Percentiles rank a stretch among this genome's conserved stretches.
phyloP scores from a whole-genome alignment of 2,888 invertebrate genomes.

The Polydrusus pterygomalis region DNA sequence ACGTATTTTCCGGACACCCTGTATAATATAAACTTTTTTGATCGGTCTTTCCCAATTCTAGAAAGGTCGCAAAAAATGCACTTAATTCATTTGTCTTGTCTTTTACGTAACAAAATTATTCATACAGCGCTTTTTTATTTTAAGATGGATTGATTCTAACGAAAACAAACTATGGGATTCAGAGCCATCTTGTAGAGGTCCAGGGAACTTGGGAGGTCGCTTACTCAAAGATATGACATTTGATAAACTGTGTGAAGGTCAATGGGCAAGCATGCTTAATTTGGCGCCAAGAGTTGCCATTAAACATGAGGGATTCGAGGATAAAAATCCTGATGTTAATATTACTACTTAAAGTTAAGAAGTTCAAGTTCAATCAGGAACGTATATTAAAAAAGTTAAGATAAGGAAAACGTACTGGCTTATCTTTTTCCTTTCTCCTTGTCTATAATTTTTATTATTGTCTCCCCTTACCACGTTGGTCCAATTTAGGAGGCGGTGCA shows the following conservation, averaged over 20 bases:
- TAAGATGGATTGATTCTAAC: slow-evolving; percentile 81
- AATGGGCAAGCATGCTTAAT: slow-evolving; percentile 87
- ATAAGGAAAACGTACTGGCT: background rate
- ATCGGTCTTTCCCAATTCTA: too few relatives aligned
- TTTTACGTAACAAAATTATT: too few relatives aligned
- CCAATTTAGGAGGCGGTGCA: too few relatives aligned
- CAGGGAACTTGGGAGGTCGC: slow-evolving; percentile 82
- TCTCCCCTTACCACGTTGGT: too few relatives aligned
- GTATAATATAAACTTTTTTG: too few relatives aligned
- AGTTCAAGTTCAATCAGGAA: too few relatives aligned
- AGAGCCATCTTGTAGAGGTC: slow-evolving; percentile 82
- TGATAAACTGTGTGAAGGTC: slow-evolving; percentile 83
- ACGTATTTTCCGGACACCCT: too few relatives aligned
- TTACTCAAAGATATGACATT: slow-evolving; percentile 81
- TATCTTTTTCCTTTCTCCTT: background rate
- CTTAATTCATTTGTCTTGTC: too few relatives aligned
- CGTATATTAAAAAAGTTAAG: too few relatives aligned
- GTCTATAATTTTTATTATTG: too few relatives aligned
- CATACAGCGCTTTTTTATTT: too few relatives aligned
- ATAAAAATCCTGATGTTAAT: slow-evolving; percentile 39
- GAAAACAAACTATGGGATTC: slow-evolving; percentile 82
- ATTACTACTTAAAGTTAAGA: background rate
- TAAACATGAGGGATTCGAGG: slow-evolving; percentile 41
- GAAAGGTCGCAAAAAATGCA: too few relatives aligned
- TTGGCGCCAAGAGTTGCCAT: slow-evolving; percentile 80